Evolutionary conservation across 2,888 invertebrate species (phyloP), one percentile per base, ranked within the genome.

Genomic region (Apodemia duryi): DNA sequence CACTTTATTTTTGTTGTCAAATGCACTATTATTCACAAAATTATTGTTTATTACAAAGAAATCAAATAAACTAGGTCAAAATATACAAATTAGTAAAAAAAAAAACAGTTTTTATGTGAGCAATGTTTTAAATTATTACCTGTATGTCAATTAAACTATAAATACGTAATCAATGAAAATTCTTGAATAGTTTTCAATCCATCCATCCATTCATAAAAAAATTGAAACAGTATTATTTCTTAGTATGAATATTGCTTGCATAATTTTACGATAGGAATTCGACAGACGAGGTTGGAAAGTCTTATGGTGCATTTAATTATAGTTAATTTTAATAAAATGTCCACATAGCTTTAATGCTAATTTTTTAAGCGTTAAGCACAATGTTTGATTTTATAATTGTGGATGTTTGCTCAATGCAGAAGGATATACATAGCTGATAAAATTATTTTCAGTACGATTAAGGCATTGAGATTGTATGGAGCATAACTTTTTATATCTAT

Each of bases 221-320:
- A 71, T 73, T 69, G 68, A 67, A 75, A 78, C 84, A 85, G 85
- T 87, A 85, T 88, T 86, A 85, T 80, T 81, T 79, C 72, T 74
- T 32, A 29, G 32, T 62, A 52, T 74, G 69, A 73, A 79, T 84
- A 85, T 87, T 88, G 88, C 87, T 89, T 85, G 84, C 88, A 84
- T 82, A 74, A 84, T 79, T 74, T 68, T 76, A 70, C 75, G 68
- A n/a, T 74, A 76, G 80, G 77, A 79, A 80, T 72, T 78, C 75
- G 74, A 73, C 77, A 73, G 74, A 72, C 2, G 49, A 49, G 49
- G 71, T 75, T 76, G 74, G 74, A 77, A 73, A 78, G 79, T 81
- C 80, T 83, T 80, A 89, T 90, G 91, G 91, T 91, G 91, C 91
- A 89, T 91, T 91, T 90, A 87, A 86, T 77, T 82, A 79, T 91